These are phyloP conservation scores for Bovichtus variegatus DNA, from an alignment of 2,797 vertebrate species.

Conservation along the genomic window DNA sequence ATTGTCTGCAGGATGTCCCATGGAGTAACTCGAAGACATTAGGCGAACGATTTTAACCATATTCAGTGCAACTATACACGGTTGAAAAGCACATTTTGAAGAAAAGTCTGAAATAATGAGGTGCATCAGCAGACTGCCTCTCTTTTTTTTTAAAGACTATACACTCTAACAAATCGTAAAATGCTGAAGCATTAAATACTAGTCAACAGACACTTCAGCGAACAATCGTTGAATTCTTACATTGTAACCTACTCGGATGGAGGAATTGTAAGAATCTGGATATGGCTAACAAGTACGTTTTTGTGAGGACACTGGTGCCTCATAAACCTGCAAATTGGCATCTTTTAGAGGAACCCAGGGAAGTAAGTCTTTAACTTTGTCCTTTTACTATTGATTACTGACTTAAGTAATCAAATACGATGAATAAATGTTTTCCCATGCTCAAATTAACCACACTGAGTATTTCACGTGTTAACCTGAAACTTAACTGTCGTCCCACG, in stretches of 20 bases:
- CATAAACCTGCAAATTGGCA: not conserved
- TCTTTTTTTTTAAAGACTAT: not conserved
- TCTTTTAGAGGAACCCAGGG: no score
- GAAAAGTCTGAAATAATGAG: not conserved
- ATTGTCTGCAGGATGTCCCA: not conserved
- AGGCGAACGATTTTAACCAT: not conserved
- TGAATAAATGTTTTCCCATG: not conserved
- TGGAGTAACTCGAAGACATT: conserved; percentile 17
- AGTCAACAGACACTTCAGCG: not conserved
- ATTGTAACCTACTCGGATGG: conserved; percentile 1
- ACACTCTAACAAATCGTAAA: not conserved
- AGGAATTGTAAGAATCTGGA: conserved; percentile 32
- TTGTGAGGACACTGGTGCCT: not conserved
- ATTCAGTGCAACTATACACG: conserved; percentile 9
- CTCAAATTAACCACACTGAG: not conserved
- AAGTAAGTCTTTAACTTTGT: no score
- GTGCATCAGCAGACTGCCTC: not conserved
- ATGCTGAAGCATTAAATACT: conserved; percentile 2
- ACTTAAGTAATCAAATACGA: no score
- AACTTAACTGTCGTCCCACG: not conserved
- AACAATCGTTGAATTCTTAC: conserved; percentile 24
- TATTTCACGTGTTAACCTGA: not conserved
- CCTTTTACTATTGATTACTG: no score
- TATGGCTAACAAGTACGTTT: conserved; percentile 9
- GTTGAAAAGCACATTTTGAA: conserved; percentile 1